Base-by-base conservation (phyloP, 2,113 vertebrate genomes). In the Oncorhynchus keta region DNA sequence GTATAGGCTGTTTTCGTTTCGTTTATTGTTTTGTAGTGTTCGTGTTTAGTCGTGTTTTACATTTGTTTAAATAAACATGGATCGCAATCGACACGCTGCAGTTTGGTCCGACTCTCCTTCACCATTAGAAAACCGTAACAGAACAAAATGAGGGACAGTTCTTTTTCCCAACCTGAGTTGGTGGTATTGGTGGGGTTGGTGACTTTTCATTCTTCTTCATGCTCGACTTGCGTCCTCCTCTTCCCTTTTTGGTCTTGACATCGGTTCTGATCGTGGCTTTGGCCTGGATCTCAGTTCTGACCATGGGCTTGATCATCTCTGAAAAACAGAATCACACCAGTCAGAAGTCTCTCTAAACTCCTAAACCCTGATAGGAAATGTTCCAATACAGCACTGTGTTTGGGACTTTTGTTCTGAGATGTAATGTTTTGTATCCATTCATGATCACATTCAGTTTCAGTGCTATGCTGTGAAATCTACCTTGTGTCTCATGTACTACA, bases 201-300 rank as follows among this genome's bases (percentile, higher is more conserved):
- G 9, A 61, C 78, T 91, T 91, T 69, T 89, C 89, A 55, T 89
- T 92, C 74, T 89, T 92, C 85, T 87, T 90, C n/a, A 57, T 91
- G 5, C 73, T 81, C 8, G 82, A 77, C 18, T 85, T 88, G 75
- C 79, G 86, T 5, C 28, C 26, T 83, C 84, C 86, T 87, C 88
- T 90, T 6, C 73, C 82, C 39, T 9, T 1, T 45, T 45, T 45
- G 39, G 39, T 45, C 39, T 11, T 45, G 39, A 45, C 39, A 45
- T 45, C 39, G 8, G 39, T 45, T 45, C 39, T 45, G 39, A 45
- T 45, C 8, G 39, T 12, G 48, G 83, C 86, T 82, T 85, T 90
- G 39, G 69, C 78, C 28, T 61, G 71, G 59, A 30, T 35, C 71
- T 91, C 88, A 26, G 79, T 74, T 81, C 78, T 87, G 24, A 80